Percentiles rank a stretch among this genome's conserved stretches.
phyloP scores from a whole-genome alignment of 2,797 vertebrate species.

The Sebastiscus tertius region DNA sequence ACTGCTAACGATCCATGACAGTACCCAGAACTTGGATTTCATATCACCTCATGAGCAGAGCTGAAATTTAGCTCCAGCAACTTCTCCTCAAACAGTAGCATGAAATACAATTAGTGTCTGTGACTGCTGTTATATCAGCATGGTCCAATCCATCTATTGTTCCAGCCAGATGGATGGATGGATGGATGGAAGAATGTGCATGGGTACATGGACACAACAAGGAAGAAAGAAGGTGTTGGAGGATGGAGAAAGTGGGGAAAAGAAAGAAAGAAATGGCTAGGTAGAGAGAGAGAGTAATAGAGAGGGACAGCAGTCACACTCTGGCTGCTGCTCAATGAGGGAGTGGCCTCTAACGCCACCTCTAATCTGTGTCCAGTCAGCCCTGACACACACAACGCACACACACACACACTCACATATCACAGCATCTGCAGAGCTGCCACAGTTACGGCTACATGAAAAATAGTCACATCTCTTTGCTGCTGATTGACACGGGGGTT shows the following conservation, averaged over 20 bases:
- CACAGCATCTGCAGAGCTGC: slow-evolving; percentile 39
- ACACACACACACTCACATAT: slow-evolving; percentile 27
- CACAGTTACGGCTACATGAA: slow-evolving; percentile 67
- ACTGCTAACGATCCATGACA: not conserved
- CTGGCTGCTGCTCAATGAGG: slow-evolving; percentile 81
- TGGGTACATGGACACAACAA: not conserved
- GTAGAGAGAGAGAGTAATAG: slow-evolving; percentile 63
- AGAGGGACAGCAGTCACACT: slow-evolving; percentile 78
- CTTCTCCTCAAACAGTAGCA: not conserved
- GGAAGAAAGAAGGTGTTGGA: not conserved
- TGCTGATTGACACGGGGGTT: slow-evolving; percentile 72
- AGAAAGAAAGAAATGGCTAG: slow-evolving; percentile 17
- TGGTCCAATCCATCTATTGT: slow-evolving; percentile 37
- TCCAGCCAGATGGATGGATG: not conserved
- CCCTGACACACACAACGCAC: slow-evolving; percentile 63
- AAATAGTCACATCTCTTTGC: slow-evolving; percentile 72
- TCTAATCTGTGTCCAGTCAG: slow-evolving; percentile 81
- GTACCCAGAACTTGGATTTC: not conserved
- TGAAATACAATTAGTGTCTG: not conserved
- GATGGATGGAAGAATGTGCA: not conserved
- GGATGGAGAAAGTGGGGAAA: not conserved
- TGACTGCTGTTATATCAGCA: slow-evolving; percentile 41
- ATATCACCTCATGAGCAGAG: not conserved
- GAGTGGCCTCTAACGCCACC: slow-evolving; percentile 73
- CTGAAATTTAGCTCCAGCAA: not conserved